Percentiles rank a stretch among this genome's conserved stretches.
Conservation (phyloP, 2,888 invertebrate species). For the Meandrusa payeni region DNA sequence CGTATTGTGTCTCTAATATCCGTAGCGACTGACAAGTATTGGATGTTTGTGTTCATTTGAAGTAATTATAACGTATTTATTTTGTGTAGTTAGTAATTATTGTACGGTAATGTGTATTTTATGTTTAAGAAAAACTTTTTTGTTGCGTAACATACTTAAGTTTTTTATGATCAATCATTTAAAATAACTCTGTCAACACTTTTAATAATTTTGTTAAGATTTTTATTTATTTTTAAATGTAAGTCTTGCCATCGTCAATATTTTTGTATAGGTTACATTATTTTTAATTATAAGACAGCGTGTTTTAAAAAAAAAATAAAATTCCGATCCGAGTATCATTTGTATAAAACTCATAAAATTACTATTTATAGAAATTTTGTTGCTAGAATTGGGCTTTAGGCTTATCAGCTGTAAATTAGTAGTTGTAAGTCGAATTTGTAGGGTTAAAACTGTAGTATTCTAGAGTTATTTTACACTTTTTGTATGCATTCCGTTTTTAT, state of each 20-base stretch:
- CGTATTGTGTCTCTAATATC: too few relatives aligned
- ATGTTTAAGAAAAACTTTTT: constrained; percentile 14
- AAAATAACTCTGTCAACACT: background rate
- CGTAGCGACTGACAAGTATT: too few relatives aligned
- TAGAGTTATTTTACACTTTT: constrained; percentile 27
- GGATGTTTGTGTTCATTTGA: constrained; percentile 49
- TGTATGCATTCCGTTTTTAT: constrained; percentile 48
- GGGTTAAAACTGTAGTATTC: constrained; percentile 33
- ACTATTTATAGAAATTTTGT: constrained; percentile 47
- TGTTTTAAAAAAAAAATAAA: background rate
- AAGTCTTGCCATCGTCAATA: constrained; percentile 18
- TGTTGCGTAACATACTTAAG: constrained; percentile 17
- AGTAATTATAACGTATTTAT: constrained; percentile 40
- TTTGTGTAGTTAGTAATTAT: constrained; percentile 35
- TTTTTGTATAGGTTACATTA: background rate
- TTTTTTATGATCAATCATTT: constrained; percentile 2
- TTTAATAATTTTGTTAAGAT: constrained; percentile 6
- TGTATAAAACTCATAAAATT: constrained; percentile 38
- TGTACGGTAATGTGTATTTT: constrained; percentile 29
- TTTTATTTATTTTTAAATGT: constrained; percentile 4
- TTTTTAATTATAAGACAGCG: background rate
- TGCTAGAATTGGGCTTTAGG: constrained; percentile 39
- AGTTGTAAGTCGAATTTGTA: constrained; percentile 36
- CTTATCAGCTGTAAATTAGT: constrained; percentile 47
- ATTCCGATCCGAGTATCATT: constrained; percentile 32